Percentiles rank a stretch among this genome's conserved stretches.
phyloP scores from a whole-genome alignment of 1,140 invertebrate genomes.

The Acyrthosiphon pisum region DNA sequence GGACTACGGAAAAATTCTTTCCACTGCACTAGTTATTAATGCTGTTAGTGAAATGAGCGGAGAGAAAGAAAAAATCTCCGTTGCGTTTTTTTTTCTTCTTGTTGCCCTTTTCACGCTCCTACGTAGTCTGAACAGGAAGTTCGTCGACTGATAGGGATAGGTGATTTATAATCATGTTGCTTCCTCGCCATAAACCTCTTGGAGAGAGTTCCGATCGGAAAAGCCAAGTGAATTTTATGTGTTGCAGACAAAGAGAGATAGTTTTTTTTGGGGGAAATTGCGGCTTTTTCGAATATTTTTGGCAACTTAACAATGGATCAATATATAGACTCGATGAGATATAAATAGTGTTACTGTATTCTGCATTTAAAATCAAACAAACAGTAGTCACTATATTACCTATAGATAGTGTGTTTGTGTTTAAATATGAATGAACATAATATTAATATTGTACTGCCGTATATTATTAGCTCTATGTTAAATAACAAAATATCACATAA shows the following conservation, averaged over 20 bases:
- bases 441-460: background rate
- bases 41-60: background rate
- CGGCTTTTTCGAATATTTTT: constrained; percentile 26
- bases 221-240: constrained; percentile 43
- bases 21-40: constrained; percentile 34
- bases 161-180: constrained; percentile 55
- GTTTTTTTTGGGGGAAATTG: constrained; percentile 27
- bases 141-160: constrained; percentile 52
- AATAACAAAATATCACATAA: background rate
- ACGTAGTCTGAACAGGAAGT: constrained; percentile 38
- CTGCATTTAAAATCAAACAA: background rate
- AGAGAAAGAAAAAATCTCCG: background rate
- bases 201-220: constrained; percentile 53
- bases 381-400: background rate
- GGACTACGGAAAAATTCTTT: background rate
- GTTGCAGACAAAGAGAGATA: constrained; percentile 27
- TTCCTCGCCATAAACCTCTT: constrained; percentile 48
- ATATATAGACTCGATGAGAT: constrained; percentile 14
- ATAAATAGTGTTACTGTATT: background rate
- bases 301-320: constrained; percentile 30
- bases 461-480: background rate
- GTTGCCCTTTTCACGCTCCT: constrained; percentile 29
- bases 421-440: background rate
- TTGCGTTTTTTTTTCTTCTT: constrained; percentile 8
- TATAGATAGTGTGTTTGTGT: background rate